A percentile compares a stretch with the other conserved stretches of the same genome.
Conservation (phyloP, 2,113 vertebrate species). For the Hipposideros armiger region DNA sequence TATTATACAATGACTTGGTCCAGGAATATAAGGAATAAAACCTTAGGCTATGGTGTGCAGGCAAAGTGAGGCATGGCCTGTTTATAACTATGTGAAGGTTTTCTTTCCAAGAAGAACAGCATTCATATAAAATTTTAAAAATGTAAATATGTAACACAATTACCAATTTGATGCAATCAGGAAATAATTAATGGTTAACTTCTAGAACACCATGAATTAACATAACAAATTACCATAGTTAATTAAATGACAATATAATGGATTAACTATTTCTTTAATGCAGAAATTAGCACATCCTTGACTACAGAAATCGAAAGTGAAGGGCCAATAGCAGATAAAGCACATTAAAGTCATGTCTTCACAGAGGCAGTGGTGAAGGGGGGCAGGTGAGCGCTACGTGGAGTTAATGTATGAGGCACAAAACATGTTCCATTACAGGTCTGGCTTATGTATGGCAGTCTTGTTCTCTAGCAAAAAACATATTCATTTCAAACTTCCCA, state of each 20-base stretch:
- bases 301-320: constrained; percentile 73
- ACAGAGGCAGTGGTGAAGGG: not conserved
- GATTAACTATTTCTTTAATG: constrained; percentile 81
- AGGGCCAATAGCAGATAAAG: constrained; percentile 60
- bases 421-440: constrained; percentile 54
- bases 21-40: not conserved
- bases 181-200: constrained; percentile 80
- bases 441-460: constrained; percentile 42
- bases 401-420: constrained; percentile 54
- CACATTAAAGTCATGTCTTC: constrained; percentile 18
- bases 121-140: constrained; percentile 67
- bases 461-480: not conserved
- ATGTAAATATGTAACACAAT: constrained; percentile 79
- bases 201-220: constrained; percentile 71
- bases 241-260: constrained; percentile 81
- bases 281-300: constrained; percentile 66
- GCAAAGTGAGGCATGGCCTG: not conserved
- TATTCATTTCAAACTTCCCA: constrained; percentile 34
- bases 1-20: not conserved
- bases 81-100: constrained; percentile 20
- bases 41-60: not conserved
- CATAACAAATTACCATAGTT: constrained; percentile 80
- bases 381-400: not conserved
- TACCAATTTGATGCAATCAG: constrained; percentile 80
- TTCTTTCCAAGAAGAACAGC: constrained; percentile 55